These are phyloP conservation scores for Timema podura DNA, from an alignment of 2,888 invertebrate species.

Conservation along the genomic window DNA sequence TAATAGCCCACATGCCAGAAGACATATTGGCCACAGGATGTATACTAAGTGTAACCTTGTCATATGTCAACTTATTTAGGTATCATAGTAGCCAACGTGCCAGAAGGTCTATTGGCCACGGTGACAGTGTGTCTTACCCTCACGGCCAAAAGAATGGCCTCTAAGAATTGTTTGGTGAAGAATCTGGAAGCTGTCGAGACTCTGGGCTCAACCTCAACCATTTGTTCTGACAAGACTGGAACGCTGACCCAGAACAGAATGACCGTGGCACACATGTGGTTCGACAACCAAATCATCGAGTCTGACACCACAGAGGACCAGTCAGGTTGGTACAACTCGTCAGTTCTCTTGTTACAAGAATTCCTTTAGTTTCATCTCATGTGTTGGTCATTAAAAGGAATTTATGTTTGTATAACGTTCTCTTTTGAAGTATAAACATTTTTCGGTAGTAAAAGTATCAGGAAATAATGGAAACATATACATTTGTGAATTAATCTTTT, in stretches of 20 bases:
- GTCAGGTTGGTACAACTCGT: conserved; percentile 53
- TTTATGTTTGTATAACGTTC: no score
- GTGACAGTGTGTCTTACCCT: conserved; percentile 98
- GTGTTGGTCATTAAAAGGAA: no score
- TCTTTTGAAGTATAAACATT: no score
- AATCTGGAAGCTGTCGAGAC: conserved; percentile 99
- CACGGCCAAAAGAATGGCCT: conserved; percentile 99
- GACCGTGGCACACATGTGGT: conserved; percentile 99
- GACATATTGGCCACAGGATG: conserved; percentile 96
- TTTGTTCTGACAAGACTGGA: conserved; percentile 99
- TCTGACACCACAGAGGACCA: conserved; percentile 99
- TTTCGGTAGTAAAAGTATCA: no score
- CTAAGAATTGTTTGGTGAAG: conserved; percentile 98
- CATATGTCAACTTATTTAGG: conserved; percentile 44
- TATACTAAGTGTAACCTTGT: no score
- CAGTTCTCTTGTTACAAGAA: not conserved
- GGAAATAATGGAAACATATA: no score
- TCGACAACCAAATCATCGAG: conserved; percentile 97
- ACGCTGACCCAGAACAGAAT: conserved; percentile 98
- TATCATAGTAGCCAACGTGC: conserved; percentile 99
- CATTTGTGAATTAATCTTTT: no score
- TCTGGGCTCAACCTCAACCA: conserved; percentile 96
- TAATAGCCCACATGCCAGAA: conserved; percentile 99
- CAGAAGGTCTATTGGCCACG: conserved; percentile 96
- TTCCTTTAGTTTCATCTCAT: not conserved